Base-by-base conservation (phyloP, 2,888 invertebrate genomes). In the Plagodis pulveraria region DNA sequence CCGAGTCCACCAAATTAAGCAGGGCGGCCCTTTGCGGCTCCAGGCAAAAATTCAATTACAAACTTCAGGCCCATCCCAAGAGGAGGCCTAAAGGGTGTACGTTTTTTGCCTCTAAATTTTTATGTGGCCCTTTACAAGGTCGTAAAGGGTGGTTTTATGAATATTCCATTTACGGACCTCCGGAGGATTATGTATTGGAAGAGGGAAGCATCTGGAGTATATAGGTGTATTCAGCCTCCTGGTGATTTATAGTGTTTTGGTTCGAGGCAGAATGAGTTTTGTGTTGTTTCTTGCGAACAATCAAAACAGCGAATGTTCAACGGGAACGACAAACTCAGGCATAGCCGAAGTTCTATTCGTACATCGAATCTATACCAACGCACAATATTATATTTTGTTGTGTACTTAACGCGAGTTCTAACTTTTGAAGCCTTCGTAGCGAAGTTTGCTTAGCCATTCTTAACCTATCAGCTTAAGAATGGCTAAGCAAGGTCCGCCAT, bases 31-130 rank as follows among this genome's bases (percentile, higher is more conserved):
- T 89, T 87, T 90, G 91, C 87, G 91, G 91, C 90, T 87, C 78
- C 81, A 87, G 90, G 91, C 91, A 89, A 91, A 91, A 92, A 92
- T 92, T 92, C 91, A 92, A 92, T 92, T 92, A 91, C 90, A 81
- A 89, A 92, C 89, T 91, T 90, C 83, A 79, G 72, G 74, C 86
- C 56, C 88, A 88, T 91, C 90, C 91, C 91, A 90, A 81, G 91
- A 89, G 91, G 80, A 77, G 76, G 80, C 84, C 86, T 83, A 86
- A 87, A 89, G 90, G 90, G 89, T 69, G 76, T 77, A 73, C 72
- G 73, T 73, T 80, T 88, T 89, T 86, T 86, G 80, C 86, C 84
- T 85, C 83, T 90, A 90, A 91, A 89, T 89, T 91, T 91, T 91
- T 89, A 89, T 89, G 86, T 74, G 81, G 78, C 88, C 89, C 89